Evolutionary conservation across 2,113 vertebrate genomes (phyloP), one percentile per base, ranked within the genome.

Genomic region (Myxocyprinus asiaticus): DNA sequence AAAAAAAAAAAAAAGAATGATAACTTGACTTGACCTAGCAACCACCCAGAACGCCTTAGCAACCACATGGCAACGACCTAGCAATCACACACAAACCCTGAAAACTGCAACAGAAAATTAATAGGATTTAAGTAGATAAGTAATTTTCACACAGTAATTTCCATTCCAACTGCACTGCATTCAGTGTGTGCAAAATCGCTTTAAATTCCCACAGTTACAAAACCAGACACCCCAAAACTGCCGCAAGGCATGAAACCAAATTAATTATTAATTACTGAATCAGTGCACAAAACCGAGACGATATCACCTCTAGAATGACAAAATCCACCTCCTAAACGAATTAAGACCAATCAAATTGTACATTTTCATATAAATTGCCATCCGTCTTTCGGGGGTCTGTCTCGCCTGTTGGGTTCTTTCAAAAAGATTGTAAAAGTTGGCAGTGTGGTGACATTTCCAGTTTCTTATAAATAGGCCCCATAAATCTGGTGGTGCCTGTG

Each of bases 401-500:
- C 51, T 55, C 4, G 58, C n/a, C 45, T 33, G 73, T 44, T 70
- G 73, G 8, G 48, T 12, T n/a, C 11, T 56, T 44, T 48, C 12
- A 7, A 53, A 33, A 33, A 33, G 82, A 79, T 53, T 78, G 81
- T 65, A 43, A 47, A 33, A 6, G 65, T 72, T 77, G 33, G 79
- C 71, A 9, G 67, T 22, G 4, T 7, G 75, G 50, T 63, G 7
- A 51, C 67, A 63, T 73, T 80, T 73, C 45, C 72, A 53, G 84
- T 85, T 65, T 70, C 73, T 83, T 74, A 81, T 50, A 80, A 42
- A 86, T 81, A 42, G 7, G 70, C 44, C 0, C 0, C 10, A 62
- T 8, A 61, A 84, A 81, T 80, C 73, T 53, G 68, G 82, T 83
- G 84, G 82, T 82, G 73, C 42, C 76, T 11, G n/a, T 10, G 15